These are phyloP conservation scores for Agrochola lychnidis DNA, from an alignment of 2,888 invertebrate genomes.

Conservation along the genomic window DNA sequence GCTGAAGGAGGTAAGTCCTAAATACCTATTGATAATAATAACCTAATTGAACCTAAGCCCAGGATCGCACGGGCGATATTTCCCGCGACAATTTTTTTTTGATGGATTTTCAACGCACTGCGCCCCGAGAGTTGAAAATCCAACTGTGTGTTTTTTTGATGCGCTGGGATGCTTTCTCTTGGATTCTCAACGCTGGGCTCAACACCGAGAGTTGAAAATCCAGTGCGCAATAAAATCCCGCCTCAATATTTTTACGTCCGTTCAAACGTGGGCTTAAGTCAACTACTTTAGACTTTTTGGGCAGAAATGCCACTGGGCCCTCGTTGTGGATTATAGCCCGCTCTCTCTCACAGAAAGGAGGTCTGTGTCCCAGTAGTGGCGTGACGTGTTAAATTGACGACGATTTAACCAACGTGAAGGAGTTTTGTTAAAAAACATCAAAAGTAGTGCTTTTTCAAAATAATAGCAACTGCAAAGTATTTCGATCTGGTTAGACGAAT, in stretches of 20 bases:
- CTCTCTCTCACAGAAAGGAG: neutral
- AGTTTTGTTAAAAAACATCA: neutral
- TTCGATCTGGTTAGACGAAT: neutral
- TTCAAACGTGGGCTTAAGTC: too few relatives aligned
- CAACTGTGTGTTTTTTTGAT: too few relatives aligned
- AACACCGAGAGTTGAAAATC: too few relatives aligned
- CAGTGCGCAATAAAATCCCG: too few relatives aligned
- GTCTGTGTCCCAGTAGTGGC: neutral
- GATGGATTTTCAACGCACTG: too few relatives aligned
- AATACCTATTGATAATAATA: neutral
- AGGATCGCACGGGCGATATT: too few relatives aligned
- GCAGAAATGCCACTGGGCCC: neutral
- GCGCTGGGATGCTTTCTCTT: too few relatives aligned
- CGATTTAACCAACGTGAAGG: neutral
- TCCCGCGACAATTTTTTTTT: too few relatives aligned
- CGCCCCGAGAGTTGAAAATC: too few relatives aligned
- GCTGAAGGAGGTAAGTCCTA: conserved; percentile 81
- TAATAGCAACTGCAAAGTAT: neutral
- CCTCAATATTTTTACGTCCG: too few relatives aligned
- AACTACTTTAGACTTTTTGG: neutral
- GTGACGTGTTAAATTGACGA: too few relatives aligned
- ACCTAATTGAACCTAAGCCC: neutral
- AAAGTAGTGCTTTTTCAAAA: neutral
- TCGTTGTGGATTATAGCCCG: neutral
- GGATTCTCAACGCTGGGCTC: too few relatives aligned